A percentile compares a stretch with the other conserved stretches of the same genome.
These are phyloP conservation scores for Aromia moschata DNA, from an alignment of 2,888 invertebrate species.

Conservation along the genomic window DNA sequence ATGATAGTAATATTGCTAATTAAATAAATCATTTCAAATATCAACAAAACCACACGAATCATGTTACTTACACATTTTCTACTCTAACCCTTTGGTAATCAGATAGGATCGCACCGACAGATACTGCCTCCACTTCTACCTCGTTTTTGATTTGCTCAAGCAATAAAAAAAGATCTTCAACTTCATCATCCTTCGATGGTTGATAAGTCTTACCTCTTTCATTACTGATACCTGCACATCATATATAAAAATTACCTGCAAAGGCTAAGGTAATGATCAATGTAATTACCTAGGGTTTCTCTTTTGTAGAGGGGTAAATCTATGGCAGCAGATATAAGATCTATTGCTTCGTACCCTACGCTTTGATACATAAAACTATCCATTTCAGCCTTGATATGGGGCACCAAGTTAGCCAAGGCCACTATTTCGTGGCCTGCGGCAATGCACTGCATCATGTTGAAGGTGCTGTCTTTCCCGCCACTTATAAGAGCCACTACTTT, in stretches of 20 bases:
- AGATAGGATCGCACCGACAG: slow-evolving; percentile 97
- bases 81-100: slow-evolving; percentile 98
- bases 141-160: slow-evolving; percentile 78
- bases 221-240: slow-evolving; percentile 71
- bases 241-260: not conserved
- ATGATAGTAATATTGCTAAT: no score
- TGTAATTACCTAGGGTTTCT: slow-evolving; percentile 72
- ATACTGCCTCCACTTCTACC: slow-evolving; percentile 82
- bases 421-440: slow-evolving; percentile 95
- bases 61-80: slow-evolving; percentile 93
- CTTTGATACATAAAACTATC: slow-evolving; percentile 96
- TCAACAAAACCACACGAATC: no score
- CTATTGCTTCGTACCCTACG: slow-evolving; percentile 95
- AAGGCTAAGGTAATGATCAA: not conserved
- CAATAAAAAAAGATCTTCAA: slow-evolving; percentile 93
- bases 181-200: slow-evolving; percentile 89
- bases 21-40: no score
- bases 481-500: slow-evolving; percentile 90
- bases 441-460: slow-evolving; percentile 98
- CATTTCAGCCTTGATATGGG: slow-evolving; percentile 78
- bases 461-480: slow-evolving; percentile 99
- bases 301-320: slow-evolving; percentile 88
- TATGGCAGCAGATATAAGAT: slow-evolving; percentile 92
- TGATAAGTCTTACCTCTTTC: slow-evolving; percentile 81
- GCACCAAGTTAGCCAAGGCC: slow-evolving; percentile 94